phyloP scores from a whole-genome alignment of 2,888 invertebrate species.

The Epinotia bilunana region DNA sequence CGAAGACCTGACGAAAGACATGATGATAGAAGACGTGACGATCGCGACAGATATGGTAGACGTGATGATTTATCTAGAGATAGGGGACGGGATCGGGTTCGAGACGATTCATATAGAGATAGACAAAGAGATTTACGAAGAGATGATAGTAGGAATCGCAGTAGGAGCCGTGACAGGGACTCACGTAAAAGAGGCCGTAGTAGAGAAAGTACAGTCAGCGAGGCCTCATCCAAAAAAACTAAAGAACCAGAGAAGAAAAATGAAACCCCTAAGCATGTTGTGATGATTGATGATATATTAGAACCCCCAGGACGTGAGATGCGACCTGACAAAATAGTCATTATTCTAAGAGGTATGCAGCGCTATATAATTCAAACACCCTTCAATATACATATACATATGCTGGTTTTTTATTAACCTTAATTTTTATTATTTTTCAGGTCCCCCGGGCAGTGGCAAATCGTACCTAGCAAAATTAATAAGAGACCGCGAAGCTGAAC shows the following conservation, averaged over 20 bases:
- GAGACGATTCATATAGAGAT: constrained; percentile 47
- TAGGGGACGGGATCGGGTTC: constrained; percentile 47
- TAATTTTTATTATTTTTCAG: constrained; percentile 56
- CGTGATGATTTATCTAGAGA: constrained; percentile 54
- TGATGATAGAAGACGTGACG: constrained; percentile 60
- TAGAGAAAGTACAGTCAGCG: constrained; percentile 63
- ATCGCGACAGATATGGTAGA: constrained; percentile 56
- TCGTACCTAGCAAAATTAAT: constrained; percentile 95
- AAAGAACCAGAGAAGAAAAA: constrained; percentile 58
- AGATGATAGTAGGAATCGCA: constrained; percentile 59
- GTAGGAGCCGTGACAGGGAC: constrained; percentile 69
- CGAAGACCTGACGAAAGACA: constrained; percentile 53
- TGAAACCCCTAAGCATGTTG: constrained; percentile 68
- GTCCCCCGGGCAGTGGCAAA: constrained; percentile 98
- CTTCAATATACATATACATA: background rate
- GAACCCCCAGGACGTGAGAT: constrained; percentile 91
- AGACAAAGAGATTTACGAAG: constrained; percentile 55
- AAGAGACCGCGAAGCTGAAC: constrained; percentile 91
- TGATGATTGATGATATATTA: constrained; percentile 93
- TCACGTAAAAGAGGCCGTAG: constrained; percentile 69
- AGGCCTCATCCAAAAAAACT: constrained; percentile 57
- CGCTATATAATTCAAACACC: background rate
- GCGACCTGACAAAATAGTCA: constrained; percentile 92
- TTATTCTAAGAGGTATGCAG: constrained; percentile 90
- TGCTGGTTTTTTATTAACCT: background rate